Evolutionary conservation across 2,113 vertebrate genomes (phyloP).

Genomic region (Podarcis cretensis): DNA sequence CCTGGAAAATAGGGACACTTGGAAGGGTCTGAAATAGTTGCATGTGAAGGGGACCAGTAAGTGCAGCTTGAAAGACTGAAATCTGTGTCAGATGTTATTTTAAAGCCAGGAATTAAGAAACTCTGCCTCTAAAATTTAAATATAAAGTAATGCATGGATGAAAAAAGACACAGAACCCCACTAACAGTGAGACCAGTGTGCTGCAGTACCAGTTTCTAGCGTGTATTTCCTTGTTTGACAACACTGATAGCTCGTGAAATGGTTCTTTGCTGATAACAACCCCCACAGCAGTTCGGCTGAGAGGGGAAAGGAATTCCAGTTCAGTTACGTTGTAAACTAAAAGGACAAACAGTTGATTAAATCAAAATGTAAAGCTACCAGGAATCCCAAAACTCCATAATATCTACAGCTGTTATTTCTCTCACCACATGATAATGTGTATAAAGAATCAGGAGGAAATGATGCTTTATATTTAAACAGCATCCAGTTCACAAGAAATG

Average conservation of each 20-base stretch:
- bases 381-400: neutral
- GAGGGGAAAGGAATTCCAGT: neutral
- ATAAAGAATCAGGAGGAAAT: neutral
- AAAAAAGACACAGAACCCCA: neutral
- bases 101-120: neutral
- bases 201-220: neutral
- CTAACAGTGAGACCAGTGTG: neutral
- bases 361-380: neutral
- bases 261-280: neutral
- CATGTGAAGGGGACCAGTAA: neutral
- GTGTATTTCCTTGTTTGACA: neutral
- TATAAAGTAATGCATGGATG: neutral
- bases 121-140: neutral
- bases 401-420: neutral
- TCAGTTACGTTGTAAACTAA: neutral
- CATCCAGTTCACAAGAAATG: rapidly evolving
- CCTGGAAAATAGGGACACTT: too few relatives aligned
- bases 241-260: neutral
- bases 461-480: neutral
- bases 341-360: neutral
- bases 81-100: neutral
- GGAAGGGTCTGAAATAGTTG: too few relatives aligned
- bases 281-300: neutral
- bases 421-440: neutral
- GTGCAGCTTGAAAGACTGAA: neutral